Evolutionary conservation across 1,140 invertebrate genomes (phyloP), one percentile per base, ranked within the genome.

Genomic region (Cherax quadricarinatus): DNA sequence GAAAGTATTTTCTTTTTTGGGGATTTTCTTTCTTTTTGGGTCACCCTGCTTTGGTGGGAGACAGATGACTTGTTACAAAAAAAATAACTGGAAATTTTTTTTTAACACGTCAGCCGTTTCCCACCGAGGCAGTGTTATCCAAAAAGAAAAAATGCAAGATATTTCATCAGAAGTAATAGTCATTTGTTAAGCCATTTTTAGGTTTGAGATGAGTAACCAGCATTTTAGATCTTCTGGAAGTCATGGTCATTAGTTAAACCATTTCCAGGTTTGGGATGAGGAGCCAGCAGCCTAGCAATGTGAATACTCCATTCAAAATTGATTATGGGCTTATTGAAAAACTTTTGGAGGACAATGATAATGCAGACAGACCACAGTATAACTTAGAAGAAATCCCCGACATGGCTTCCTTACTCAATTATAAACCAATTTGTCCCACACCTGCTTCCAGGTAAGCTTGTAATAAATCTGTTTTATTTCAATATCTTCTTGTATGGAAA

Each of bases 261-360:
- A 9, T 84, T 57, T 49, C 18, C 81, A 89, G 88, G 66, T 89
- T 83, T 66, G 88, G 88, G 14, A 48, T 89, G 16, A 70, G 73
- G 30, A 70, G 18, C 30, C 87, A 91, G 73, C 84, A 75, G 73
- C 9, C 91, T 73, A 78, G 79, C 10, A 88, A 83, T 49, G 57
- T 51, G 14, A 88, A 85, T 41, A 51, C 83, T 21, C 88, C 81
- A 6, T 92, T 93, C 79, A 89, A 92, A 70, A 89, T 93, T n/a
- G 93, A 93, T 80, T 93, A 92, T 82, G 89, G 90, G 12, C 78
- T 91, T 16, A 88, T 93, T 57, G 93, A 93, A 84, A 93, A 93
- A 75, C 88, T 93, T 0, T 78, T 93, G 14, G 89, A 92, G 57
- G 91, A 90, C 62, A 89, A 92, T 75, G 80, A 60, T 9, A 66